Conservation (phyloP, 2,888 invertebrate genomes). For the Bimastos eiseni region DNA sequence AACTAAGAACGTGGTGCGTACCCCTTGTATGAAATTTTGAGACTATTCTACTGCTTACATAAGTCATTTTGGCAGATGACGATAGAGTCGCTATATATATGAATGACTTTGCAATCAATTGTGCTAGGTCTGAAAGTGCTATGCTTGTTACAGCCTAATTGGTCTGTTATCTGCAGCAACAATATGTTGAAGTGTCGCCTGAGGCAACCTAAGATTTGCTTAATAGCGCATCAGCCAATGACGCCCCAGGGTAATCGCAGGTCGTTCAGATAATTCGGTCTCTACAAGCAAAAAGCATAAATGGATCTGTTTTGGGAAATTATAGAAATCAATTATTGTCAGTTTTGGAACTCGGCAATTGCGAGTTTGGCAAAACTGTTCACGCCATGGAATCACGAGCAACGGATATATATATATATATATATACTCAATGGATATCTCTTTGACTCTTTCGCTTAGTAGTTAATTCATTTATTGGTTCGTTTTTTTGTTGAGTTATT, state of each 20-base stretch:
- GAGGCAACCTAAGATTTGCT: neutral
- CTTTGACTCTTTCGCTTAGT: neutral
- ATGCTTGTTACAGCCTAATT: neutral
- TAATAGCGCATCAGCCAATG: neutral
- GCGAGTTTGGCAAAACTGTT: neutral
- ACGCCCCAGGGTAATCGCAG: neutral
- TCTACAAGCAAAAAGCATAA: neutral
- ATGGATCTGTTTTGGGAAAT: neutral
- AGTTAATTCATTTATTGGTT: neutral
- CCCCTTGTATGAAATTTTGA: too few species aligned
- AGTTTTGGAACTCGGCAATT: neutral
- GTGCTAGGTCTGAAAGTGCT: neutral
- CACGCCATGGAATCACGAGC: neutral
- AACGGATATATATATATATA: neutral
- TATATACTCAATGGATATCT: neutral
- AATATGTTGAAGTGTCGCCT: neutral
- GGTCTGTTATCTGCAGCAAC: too few species aligned
- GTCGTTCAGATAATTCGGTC: neutral
- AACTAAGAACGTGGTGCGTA: too few species aligned
- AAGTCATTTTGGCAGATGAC: too few species aligned
- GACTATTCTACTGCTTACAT: too few species aligned
- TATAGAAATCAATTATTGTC: neutral
- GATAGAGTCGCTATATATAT: too few species aligned
- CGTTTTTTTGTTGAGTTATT: neutral
- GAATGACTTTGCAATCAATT: too few species aligned